phyloP scores from a whole-genome alignment of 2,113 vertebrate species.

The Scopus umbretta region DNA sequence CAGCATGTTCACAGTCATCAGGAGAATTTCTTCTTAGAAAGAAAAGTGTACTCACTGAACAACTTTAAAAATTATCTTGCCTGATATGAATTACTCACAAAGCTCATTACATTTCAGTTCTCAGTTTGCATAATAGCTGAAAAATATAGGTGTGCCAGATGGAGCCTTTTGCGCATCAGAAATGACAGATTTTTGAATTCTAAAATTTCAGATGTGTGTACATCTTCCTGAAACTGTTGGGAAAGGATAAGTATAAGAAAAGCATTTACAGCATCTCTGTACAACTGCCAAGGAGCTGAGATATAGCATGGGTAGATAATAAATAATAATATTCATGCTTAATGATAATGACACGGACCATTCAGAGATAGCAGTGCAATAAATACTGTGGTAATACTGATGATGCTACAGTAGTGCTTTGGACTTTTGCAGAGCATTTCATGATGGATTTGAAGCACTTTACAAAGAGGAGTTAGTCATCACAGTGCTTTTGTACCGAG shows the following conservation, averaged over 20 bases:
- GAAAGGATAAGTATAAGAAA: conserved; percentile 7
- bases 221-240: conserved; percentile 1
- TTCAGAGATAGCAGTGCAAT: background rate
- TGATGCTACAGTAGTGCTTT: background rate
- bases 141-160: conserved; percentile 59
- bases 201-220: background rate
- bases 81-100: conserved; percentile 56
- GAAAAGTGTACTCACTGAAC: conserved; percentile 30
- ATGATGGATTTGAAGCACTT: background rate
- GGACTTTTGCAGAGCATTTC: background rate
- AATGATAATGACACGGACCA: background rate
- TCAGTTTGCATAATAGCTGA: conserved; percentile 53
- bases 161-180: conserved; percentile 26
- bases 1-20: conserved; percentile 39
- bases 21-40: conserved; percentile 65
- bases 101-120: conserved; percentile 65
- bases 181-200: conserved; percentile 29
- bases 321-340: background rate
- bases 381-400: background rate
- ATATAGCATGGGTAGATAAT: background rate
- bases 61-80: conserved; percentile 57
- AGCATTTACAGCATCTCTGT: background rate
- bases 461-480: background rate
- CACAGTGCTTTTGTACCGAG: background rate
- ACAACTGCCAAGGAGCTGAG: background rate